A percentile compares a stretch with the other conserved stretches of the same genome.
Evolutionary conservation across 2,888 invertebrate species (phyloP).

Genomic region (Drosophila formosana): DNA sequence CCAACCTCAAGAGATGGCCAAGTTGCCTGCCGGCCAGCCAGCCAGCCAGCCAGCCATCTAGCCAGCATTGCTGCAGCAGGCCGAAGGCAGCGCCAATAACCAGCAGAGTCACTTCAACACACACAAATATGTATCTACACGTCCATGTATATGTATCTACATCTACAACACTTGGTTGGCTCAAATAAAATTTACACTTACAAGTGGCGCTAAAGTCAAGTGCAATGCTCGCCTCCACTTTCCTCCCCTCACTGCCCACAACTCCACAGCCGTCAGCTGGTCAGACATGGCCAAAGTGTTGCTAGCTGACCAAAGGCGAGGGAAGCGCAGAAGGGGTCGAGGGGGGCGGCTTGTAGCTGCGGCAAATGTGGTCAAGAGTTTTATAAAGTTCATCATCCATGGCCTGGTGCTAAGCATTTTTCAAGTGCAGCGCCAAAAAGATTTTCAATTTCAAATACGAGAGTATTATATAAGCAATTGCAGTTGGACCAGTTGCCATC

Average conservation of each 20-base stretch:
- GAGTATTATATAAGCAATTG: conserved; percentile 70
- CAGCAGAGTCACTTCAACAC: conserved; percentile 56
- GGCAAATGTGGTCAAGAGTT: conserved; percentile 77
- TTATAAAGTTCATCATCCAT: conserved; percentile 76
- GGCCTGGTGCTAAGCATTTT: conserved; percentile 68
- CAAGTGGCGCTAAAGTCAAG: conserved; percentile 80
- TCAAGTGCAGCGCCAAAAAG: conserved; percentile 76
- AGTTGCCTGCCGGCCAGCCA: conserved; percentile 32
- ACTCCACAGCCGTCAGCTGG: conserved; percentile 64
- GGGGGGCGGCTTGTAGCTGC: conserved; percentile 32
- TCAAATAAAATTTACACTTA: conserved; percentile 78
- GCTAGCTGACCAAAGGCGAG: conserved; percentile 34
- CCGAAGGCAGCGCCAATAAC: conserved; percentile 55
- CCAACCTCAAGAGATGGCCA: conserved; percentile 50
- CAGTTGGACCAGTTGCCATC: conserved; percentile 17
- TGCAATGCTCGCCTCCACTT: conserved; percentile 43
- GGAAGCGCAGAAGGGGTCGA: background rate
- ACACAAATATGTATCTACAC: conserved; percentile 21
- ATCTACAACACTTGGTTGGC: conserved; percentile 62
- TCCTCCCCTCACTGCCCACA: background rate
- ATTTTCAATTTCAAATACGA: conserved; percentile 76
- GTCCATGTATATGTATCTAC: conserved; percentile 26
- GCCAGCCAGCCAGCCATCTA: conserved; percentile 8
- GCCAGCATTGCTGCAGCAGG: conserved; percentile 15
- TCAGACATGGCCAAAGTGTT: conserved; percentile 67